Base-by-base conservation (phyloP, 2,113 vertebrate species). In the Apaloderma vittatum region DNA sequence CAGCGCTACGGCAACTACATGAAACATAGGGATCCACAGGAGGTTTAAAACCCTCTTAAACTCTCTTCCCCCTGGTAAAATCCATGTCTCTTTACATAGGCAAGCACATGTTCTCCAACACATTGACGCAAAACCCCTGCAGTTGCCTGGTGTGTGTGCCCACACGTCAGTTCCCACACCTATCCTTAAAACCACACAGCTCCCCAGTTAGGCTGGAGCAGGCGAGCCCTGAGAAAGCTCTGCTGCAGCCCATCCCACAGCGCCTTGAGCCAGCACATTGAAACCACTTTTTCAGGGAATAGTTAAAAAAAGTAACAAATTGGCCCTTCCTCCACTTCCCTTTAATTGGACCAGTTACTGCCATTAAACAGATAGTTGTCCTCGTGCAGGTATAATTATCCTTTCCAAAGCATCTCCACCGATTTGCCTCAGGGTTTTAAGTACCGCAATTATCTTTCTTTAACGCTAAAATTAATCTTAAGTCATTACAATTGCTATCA, bases 361-460 rank as follows among this genome's bases (percentile, higher is more conserved):
- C 80, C 78, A 96, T 97, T 96, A 96, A 96, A 95, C 65, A 90
- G n/a, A 91, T 86, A 81, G 89, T 87, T 87, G 82, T 94, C 59
- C 63, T 84, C 1, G 0, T 92, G 88, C 93, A 91, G 96, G 94
- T 95, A 88, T 90, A 97, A 97, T 97, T 98, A 96, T 94, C 94
- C 85, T 83, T 96, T 97, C 95, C 89, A 94, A 95, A 97, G 90
- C 62, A 66, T 94, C 96, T 79, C 73, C 68, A 92, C 88, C 95
- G 91, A 97, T 95, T 87, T 97, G 94, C 90, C 75, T 94, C 62
- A 75, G 93, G 94, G 78, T 94, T 82, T 95, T 91, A 90, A 97
- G 81, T 72, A 85, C 74, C 30, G 67, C 94, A 95, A 96, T 97
- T 95, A 96, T 61, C 34, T 77, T 11, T 86, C 27, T 87, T 88